Evolutionary conservation across 2,113 vertebrate genomes (phyloP).

Genomic region (Pachyramphus minor): DNA sequence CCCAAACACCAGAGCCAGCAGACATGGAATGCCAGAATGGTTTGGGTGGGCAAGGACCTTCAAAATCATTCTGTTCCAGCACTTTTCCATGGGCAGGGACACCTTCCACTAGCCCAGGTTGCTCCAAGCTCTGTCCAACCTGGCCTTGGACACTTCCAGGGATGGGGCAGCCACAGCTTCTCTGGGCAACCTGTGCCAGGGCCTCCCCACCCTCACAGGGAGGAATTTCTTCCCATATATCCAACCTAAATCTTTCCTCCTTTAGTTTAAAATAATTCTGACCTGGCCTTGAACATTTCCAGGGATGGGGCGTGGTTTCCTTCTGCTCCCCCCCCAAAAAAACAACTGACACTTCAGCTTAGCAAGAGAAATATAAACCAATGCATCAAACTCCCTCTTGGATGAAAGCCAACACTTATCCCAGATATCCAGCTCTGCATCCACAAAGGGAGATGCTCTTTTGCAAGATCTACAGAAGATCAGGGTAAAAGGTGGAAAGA

Average conservation of each 20-base stretch:
- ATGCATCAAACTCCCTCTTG: neutral
- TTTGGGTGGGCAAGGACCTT: neutral
- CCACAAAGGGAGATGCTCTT: neutral
- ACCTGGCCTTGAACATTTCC: neutral
- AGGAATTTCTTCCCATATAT: neutral
- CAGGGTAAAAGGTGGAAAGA: neutral
- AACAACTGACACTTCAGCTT: neutral
- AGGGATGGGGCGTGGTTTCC: neutral
- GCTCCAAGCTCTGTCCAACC: neutral
- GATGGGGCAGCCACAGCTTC: neutral
- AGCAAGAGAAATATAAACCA: neutral
- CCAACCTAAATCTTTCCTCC: neutral
- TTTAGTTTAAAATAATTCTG: neutral
- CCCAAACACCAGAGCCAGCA: rapidly evolving
- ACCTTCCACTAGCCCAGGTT: neutral
- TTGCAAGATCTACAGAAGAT: neutral
- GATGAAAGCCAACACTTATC: neutral
- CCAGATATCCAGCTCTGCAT: rapidly evolving
- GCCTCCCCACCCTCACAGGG: neutral
- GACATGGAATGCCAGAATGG: neutral
- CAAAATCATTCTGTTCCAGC: neutral
- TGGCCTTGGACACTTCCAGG: neutral
- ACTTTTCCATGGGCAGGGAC: neutral
- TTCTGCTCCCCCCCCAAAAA: neutral
- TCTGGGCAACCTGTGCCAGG: neutral